Percentiles rank a stretch among this genome's conserved stretches.
Conservation (phyloP, 2,888 invertebrate genomes). For the Luperina nickerlii region DNA sequence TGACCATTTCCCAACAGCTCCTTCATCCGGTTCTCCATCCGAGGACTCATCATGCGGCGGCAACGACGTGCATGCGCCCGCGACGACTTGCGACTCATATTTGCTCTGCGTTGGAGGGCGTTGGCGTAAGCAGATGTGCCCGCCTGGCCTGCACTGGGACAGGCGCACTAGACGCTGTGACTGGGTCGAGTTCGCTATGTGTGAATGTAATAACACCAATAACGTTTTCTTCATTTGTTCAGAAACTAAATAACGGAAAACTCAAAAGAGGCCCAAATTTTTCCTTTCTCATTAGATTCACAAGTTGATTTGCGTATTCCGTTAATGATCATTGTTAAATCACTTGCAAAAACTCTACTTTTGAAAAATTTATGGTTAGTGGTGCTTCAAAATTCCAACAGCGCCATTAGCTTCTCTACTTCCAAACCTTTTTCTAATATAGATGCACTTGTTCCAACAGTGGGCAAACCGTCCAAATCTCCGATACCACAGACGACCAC, state of each 20-base stretch:
- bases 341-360: not conserved
- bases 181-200: constrained; percentile 94
- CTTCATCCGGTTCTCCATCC: constrained; percentile 68
- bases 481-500: constrained; percentile 70
- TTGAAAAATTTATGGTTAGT: not conserved
- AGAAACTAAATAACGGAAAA: not conserved
- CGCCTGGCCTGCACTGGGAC: constrained; percentile 96
- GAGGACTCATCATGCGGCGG: constrained; percentile 75
- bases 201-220: constrained; percentile 81
- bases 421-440: not conserved
- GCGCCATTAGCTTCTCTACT: not conserved
- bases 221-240: not conserved
- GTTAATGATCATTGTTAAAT: not conserved
- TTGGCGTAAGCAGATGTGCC: constrained; percentile 93
- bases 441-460: constrained; percentile 45
- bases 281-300: not conserved
- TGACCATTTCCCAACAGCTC: constrained; percentile 49
- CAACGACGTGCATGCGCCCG: constrained; percentile 88
- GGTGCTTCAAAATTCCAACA: not conserved
- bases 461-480: constrained; percentile 77
- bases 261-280: not conserved
- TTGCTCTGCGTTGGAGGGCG: constrained; percentile 94
- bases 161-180: constrained; percentile 92
- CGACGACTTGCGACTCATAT: constrained; percentile 93
- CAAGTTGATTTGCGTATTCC: not conserved